A percentile compares a stretch with the other conserved stretches of the same genome.
These are phyloP conservation scores for Takifugu rubripes DNA, from an alignment of 2,797 vertebrate genomes.

Conservation along the genomic window DNA sequence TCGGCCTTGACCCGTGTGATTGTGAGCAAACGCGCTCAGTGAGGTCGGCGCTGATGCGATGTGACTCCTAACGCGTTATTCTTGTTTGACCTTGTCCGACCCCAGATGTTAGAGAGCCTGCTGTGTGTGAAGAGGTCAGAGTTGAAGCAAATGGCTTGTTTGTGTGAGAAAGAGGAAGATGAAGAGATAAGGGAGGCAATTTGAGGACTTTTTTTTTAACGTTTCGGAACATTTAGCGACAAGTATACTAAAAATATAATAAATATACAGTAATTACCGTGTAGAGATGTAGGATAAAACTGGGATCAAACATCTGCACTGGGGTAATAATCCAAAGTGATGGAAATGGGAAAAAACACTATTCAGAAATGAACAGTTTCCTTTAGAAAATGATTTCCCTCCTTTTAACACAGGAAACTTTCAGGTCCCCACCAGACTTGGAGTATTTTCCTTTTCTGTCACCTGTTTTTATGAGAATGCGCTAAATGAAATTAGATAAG, in stretches of 20 bases:
- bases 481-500: neutral
- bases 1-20: conserved; percentile 73
- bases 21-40: conserved; percentile 74
- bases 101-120: conserved; percentile 45
- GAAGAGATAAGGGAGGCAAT: conserved; percentile 14
- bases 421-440: no score
- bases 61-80: conserved; percentile 34
- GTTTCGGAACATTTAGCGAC: conserved; percentile 48
- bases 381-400: neutral
- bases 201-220: conserved; percentile 6
- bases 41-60: conserved; percentile 56
- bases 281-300: conserved; percentile 30
- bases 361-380: conserved; percentile 15
- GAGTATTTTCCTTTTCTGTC: no score
- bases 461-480: neutral
- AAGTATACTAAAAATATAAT: conserved; percentile 46
- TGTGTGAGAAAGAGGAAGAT: conserved; percentile 8
- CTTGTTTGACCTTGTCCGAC: conserved; percentile 34
- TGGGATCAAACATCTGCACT: conserved; percentile 41
- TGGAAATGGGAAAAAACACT: conserved; percentile 16
- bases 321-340: conserved; percentile 18
- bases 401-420: neutral
- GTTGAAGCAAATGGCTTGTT: conserved; percentile 35
- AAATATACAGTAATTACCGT: conserved; percentile 39
- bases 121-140: conserved; percentile 27